A percentile compares a stretch with the other conserved stretches of the same genome.
Conservation (phyloP, 2,888 invertebrate species). For the Diplazon laetatorius region DNA sequence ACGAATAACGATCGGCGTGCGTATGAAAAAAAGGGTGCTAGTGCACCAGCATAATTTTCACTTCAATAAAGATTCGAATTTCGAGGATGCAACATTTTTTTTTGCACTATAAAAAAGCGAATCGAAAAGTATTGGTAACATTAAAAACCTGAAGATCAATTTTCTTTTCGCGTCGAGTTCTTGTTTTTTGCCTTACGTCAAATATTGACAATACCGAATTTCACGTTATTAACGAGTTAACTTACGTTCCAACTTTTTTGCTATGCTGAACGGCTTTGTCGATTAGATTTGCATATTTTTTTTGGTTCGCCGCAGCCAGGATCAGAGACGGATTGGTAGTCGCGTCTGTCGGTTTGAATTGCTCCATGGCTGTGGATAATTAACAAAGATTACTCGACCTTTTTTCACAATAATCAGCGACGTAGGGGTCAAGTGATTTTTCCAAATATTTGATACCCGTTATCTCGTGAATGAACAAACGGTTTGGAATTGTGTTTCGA, state of each 20-base stretch:
- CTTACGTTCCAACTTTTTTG: constrained; percentile 86
- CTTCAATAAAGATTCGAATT: too few species aligned
- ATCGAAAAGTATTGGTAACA: too few species aligned
- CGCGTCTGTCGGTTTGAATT: constrained; percentile 99
- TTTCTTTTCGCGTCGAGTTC: too few species aligned
- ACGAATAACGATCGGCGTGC: too few species aligned
- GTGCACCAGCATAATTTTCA: not conserved
- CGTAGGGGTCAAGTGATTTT: constrained; percentile 35
- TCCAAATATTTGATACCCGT: constrained; percentile 20
- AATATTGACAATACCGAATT: too few species aligned
- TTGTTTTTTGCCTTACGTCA: too few species aligned
- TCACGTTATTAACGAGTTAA: too few species aligned
- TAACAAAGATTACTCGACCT: not conserved
- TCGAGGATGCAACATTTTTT: too few species aligned
- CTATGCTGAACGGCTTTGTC: constrained; percentile 96
- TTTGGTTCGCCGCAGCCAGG: constrained; percentile 95
- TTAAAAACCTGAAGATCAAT: too few species aligned
- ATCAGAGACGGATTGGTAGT: constrained; percentile 99
- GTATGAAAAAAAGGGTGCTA: too few species aligned
- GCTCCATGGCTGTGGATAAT: constrained; percentile 92
- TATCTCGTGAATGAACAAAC: constrained; percentile 4
- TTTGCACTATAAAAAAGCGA: too few species aligned
- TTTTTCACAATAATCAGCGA: constrained; percentile 19
- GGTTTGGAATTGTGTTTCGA: constrained; percentile 9
- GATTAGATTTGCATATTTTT: constrained; percentile 95